Evolutionary conservation across 2,113 vertebrate genomes (phyloP).

Genomic region (Oreochromis spilurus): DNA sequence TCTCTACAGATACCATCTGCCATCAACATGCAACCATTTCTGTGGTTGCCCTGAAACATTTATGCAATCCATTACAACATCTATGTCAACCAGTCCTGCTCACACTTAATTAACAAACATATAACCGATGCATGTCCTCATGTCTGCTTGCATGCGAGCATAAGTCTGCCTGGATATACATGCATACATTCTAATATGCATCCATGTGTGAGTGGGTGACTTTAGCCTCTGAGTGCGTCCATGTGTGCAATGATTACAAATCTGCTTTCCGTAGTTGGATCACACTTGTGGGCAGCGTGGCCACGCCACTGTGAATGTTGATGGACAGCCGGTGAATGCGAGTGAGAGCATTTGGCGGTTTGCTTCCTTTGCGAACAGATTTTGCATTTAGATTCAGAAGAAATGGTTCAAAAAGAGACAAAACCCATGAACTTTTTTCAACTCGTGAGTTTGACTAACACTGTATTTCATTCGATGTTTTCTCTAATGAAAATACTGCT

Average conservation of each 20-base stretch:
- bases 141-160: neutral
- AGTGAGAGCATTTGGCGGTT: slow-evolving; percentile 44
- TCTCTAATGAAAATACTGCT: neutral
- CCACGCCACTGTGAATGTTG: slow-evolving; percentile 14
- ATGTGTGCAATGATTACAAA: slow-evolving; percentile 43
- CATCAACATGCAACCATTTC: neutral
- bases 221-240: neutral
- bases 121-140: neutral
- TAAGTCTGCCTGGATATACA: neutral
- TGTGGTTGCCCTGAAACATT: neutral
- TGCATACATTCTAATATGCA: neutral
- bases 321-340: slow-evolving; percentile 37
- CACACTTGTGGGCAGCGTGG: slow-evolving; percentile 8
- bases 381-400: slow-evolving; percentile 9
- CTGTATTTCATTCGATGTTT: neutral
- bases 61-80: neutral
- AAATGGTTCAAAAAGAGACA: neutral
- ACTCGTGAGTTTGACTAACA: neutral
- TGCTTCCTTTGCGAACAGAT: neutral
- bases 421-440: neutral
- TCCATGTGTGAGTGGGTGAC: slow-evolving; percentile 27
- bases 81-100: neutral
- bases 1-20: slow-evolving; percentile 13
- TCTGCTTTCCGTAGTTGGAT: slow-evolving; percentile 41
- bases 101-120: neutral